These are phyloP conservation scores for Coregonus ussuriensis DNA, from an alignment of 2,797 vertebrate species.

Conservation along the genomic window DNA sequence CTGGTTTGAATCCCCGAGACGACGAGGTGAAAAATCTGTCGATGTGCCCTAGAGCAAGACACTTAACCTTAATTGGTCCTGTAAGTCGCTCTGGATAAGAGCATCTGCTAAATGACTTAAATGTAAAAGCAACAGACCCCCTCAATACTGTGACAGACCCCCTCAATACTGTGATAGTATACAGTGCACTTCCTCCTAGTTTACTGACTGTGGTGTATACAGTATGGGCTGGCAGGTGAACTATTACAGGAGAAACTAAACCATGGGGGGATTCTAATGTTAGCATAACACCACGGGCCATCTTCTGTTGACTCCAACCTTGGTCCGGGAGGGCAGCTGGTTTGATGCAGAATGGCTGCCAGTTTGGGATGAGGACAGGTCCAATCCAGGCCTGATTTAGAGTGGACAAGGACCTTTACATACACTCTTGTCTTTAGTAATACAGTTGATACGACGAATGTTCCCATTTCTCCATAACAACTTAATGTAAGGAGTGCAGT, in stretches of 20 bases:
- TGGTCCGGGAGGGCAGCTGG: not conserved
- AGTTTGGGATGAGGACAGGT: not conserved
- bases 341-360: not conserved
- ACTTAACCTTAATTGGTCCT: too few relatives aligned
- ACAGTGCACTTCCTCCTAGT: not conserved
- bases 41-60: too few relatives aligned
- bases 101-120: too few relatives aligned
- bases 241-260: not conserved
- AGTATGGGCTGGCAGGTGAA: not conserved
- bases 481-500: conserved; percentile 21
- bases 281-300: not conserved
- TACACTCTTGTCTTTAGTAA: conserved; percentile 25
- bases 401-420: conserved; percentile 34
- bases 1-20: too few relatives aligned
- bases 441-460: conserved; percentile 11
- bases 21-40: too few relatives aligned
- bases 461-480: conserved; percentile 8
- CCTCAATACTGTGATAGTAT: not conserved
- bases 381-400: conserved; percentile 19
- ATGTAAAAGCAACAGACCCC: not conserved
- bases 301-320: not conserved
- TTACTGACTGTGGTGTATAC: not conserved
- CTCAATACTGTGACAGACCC: not conserved
- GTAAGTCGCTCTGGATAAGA: too few relatives aligned
- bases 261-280: not conserved